Conservation (phyloP, 2,797 vertebrate genomes). For the Vespertilio murinus region DNA sequence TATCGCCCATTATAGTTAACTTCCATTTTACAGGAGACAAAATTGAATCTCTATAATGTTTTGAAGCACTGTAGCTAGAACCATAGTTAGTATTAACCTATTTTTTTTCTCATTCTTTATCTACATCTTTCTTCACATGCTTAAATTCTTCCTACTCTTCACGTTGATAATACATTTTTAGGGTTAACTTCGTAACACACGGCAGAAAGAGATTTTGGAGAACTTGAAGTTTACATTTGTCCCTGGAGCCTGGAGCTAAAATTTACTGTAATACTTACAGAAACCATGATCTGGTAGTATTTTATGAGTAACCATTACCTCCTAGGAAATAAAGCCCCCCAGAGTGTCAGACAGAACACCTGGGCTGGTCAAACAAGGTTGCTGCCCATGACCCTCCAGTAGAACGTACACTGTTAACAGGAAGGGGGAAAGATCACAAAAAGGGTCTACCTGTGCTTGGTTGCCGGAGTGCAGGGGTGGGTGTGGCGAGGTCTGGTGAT, state of each 20-base stretch:
- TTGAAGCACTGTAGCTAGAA: not conserved
- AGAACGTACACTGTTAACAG: not conserved
- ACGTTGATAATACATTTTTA: not conserved
- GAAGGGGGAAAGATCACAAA: not conserved
- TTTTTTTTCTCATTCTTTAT: not conserved
- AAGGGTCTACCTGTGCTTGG: slow-evolving; percentile 92
- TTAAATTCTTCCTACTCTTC: not conserved
- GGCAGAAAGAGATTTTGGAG: slow-evolving; percentile 53
- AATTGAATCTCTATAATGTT: not conserved
- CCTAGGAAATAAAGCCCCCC: not conserved
- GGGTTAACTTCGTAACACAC: slow-evolving; percentile 43
- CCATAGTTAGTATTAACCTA: not conserved
- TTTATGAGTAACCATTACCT: not conserved
- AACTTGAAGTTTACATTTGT: slow-evolving; percentile 31
- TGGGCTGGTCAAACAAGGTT: not conserved
- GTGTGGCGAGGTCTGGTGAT: slow-evolving; percentile 97
- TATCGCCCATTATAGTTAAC: not conserved
- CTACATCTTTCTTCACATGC: not conserved
- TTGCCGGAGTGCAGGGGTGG: slow-evolving; percentile 92
- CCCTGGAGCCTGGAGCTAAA: not conserved
- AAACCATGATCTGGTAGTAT: not conserved
- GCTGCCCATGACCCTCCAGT: not conserved
- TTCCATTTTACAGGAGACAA: slow-evolving; percentile 8
- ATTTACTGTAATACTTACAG: not conserved
- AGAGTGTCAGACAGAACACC: not conserved